Conservation (phyloP, 2,113 vertebrate species). For the Halichoeres trimaculatus region DNA sequence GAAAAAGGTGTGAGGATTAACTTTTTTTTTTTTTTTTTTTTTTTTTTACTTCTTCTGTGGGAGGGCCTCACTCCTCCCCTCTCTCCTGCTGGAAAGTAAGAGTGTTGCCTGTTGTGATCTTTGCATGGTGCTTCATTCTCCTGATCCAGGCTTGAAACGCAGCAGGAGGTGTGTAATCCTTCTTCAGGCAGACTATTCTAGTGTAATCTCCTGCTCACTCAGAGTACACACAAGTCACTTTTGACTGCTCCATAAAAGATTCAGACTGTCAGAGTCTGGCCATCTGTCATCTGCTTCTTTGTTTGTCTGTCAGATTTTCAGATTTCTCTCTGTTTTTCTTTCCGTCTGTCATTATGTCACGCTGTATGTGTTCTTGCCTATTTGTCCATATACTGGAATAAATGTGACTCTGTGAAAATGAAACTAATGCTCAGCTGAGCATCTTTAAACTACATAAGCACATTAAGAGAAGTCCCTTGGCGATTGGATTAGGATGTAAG, state of each 20-base stretch:
- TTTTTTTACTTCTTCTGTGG: not conserved
- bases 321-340: conserved; percentile 46
- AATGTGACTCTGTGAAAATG: conserved; percentile 27
- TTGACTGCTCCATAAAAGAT: conserved; percentile 62
- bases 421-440: conserved; percentile 43
- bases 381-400: conserved; percentile 2
- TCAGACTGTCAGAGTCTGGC: conserved; percentile 54
- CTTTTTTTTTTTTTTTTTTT: conserved; percentile 2
- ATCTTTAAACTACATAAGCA: conserved; percentile 54
- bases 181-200: conserved; percentile 65
- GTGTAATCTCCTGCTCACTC: conserved; percentile 64
- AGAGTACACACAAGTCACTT: conserved; percentile 68
- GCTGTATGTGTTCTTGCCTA: conserved; percentile 26
- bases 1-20: conserved; percentile 7
- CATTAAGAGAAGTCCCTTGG: conserved; percentile 47
- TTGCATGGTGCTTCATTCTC: conserved; percentile 46
- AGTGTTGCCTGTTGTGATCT: conserved; percentile 42
- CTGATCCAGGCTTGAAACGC: conserved; percentile 65
- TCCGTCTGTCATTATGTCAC: conserved; percentile 11
- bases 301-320: conserved; percentile 57
- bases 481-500: conserved; percentile 44
- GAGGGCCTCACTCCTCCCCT: not conserved
- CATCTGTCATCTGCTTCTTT: conserved; percentile 64
- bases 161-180: conserved; percentile 74
- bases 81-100: conserved; percentile 43